These are phyloP conservation scores for Chiloscyllium punctatum DNA, from an alignment of 2,797 vertebrate species.

Conservation along the genomic window DNA sequence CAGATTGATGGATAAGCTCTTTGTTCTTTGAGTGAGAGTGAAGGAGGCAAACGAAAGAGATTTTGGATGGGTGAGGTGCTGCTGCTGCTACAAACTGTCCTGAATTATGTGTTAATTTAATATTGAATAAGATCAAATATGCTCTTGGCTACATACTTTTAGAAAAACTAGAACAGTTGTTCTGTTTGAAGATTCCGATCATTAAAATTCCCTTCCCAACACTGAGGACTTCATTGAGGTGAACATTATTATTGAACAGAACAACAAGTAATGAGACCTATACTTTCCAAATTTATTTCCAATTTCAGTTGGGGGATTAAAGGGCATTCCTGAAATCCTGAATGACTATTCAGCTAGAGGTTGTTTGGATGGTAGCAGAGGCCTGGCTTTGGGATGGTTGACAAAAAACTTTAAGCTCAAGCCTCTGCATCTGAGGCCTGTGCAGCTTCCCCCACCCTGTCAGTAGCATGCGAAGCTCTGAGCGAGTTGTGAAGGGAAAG, in stretches of 20 bases:
- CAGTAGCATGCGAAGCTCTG: background rate
- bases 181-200: background rate
- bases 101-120: background rate
- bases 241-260: background rate
- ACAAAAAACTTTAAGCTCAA: background rate
- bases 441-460: background rate
- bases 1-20: background rate
- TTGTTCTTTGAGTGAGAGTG: background rate
- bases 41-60: background rate
- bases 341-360: background rate
- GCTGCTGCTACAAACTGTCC: background rate
- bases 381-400: background rate
- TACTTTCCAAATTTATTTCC: background rate
- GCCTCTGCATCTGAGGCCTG: background rate
- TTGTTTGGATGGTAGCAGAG: background rate
- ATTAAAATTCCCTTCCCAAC: background rate
- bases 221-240: background rate
- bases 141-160: background rate
- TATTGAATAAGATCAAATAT: background rate
- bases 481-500: background rate
- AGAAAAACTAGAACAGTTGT: background rate
- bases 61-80: background rate
- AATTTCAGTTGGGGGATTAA: background rate
- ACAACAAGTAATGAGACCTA: background rate
- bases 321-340: background rate